Evolutionary conservation across 2,888 invertebrate genomes (phyloP).

Genomic region (Lymantria dispar): DNA sequence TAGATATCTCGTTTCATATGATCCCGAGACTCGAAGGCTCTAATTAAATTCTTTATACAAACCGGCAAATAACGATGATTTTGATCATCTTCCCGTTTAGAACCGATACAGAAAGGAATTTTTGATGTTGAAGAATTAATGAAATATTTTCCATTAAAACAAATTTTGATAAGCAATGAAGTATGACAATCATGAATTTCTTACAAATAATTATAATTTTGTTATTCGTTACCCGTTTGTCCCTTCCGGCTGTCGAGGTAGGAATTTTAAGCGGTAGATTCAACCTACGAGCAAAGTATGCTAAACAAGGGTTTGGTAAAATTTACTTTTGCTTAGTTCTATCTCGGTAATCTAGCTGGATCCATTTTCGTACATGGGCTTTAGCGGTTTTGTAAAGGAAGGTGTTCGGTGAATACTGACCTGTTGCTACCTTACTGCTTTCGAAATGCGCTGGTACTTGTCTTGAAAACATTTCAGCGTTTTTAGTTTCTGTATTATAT

Average conservation of each 20-base stretch:
- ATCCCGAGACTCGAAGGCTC: slow-evolving; percentile 43
- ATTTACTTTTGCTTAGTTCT: slow-evolving; percentile 11
- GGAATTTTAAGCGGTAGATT: slow-evolving; percentile 2
- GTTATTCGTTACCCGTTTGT: slow-evolving; percentile 6
- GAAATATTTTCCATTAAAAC: slow-evolving; percentile 11
- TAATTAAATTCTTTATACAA: slow-evolving; percentile 64
- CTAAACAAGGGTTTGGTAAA: slow-evolving; percentile 4
- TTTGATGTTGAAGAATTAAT: slow-evolving; percentile 10
- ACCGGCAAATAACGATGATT: slow-evolving; percentile 28
- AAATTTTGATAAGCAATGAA: slow-evolving; percentile 1
- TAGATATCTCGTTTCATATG: slow-evolving; percentile 69
- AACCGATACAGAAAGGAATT: slow-evolving; percentile 12
- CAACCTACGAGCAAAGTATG: slow-evolving; percentile 4
- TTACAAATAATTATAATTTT: slow-evolving; percentile 5
- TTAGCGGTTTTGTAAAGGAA: slow-evolving; percentile 8
- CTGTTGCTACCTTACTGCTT: slow-evolving; percentile 18
- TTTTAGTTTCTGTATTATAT: no score
- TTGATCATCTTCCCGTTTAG: slow-evolving; percentile 12
- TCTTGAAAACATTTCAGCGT: no score
- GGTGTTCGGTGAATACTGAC: slow-evolving; percentile 9
- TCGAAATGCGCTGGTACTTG: background rate
- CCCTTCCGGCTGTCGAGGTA: slow-evolving; percentile 2
- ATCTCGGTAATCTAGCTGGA: slow-evolving; percentile 12
- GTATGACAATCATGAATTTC: slow-evolving; percentile 6
- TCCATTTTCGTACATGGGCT: slow-evolving; percentile 10